phyloP scores from a whole-genome alignment of 2,113 vertebrate species.

The Sarotherodon lohbergeri region DNA sequence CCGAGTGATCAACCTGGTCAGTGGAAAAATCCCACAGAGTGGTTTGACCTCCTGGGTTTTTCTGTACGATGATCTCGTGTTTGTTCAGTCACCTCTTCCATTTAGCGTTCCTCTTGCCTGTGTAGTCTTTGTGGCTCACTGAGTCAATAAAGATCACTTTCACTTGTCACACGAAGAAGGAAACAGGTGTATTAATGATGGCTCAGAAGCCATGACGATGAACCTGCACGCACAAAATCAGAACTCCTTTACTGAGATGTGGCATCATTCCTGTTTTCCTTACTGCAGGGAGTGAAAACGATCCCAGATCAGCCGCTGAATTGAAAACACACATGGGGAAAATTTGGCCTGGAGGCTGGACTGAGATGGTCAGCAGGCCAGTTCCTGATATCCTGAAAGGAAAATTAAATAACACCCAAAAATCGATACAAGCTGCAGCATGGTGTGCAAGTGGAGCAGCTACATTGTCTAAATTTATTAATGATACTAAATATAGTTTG shows the following conservation, averaged over 20 bases:
- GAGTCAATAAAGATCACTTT: background rate
- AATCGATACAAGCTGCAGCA: accelerated
- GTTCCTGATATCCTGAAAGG: background rate
- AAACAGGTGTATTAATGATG: accelerated
- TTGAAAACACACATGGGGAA: accelerated
- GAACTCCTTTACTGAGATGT: background rate
- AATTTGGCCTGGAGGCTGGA: background rate
- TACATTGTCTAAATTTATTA: background rate
- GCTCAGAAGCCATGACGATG: background rate
- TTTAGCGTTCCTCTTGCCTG: background rate
- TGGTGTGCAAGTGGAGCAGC: background rate
- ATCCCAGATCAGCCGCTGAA: background rate
- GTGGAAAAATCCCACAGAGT: background rate
- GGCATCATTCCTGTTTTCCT: background rate
- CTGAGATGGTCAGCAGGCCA: background rate
- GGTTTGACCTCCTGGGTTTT: background rate
- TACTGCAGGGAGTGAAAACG: background rate
- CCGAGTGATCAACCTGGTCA: background rate
- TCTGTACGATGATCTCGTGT: accelerated
- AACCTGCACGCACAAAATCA: accelerated
- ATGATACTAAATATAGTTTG: background rate
- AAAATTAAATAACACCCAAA: accelerated
- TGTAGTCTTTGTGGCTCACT: background rate
- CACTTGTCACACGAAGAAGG: background rate
- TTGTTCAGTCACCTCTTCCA: background rate